Percentiles rank a stretch among this genome's conserved stretches.
Conservation (phyloP, 92 coral and sea anemone species). For the Porites lobata region DNA sequence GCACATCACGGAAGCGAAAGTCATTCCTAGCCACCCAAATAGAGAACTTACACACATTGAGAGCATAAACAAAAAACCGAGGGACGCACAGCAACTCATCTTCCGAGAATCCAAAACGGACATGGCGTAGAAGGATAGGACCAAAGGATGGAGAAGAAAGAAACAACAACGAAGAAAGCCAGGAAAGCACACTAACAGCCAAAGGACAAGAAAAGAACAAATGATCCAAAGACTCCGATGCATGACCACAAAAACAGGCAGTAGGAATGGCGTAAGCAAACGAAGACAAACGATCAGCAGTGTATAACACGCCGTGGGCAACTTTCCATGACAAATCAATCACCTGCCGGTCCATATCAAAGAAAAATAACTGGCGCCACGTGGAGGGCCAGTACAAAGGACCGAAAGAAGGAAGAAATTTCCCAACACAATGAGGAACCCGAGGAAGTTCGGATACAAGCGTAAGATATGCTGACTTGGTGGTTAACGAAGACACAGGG, state of each 20-base stretch:
- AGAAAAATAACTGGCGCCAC: constrained; percentile 11
- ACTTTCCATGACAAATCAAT: constrained; percentile 40
- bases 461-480: neutral
- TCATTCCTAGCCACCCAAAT: constrained; percentile 18
- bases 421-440: constrained; percentile 30
- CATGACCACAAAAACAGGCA: constrained; percentile 20
- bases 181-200: constrained; percentile 22
- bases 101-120: constrained; percentile 20
- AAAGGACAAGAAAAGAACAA: constrained; percentile 39
- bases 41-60: constrained; percentile 14
- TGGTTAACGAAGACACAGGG: neutral
- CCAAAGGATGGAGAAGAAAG: neutral
- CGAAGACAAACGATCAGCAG: constrained; percentile 17
- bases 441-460: neutral
- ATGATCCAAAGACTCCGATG: neutral
- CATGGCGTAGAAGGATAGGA: neutral
- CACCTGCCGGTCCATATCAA: constrained; percentile 1
- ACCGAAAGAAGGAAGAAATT: constrained; percentile 19
- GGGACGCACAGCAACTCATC: neutral
- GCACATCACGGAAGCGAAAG: neutral
- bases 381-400: constrained; percentile 24
- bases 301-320: constrained; percentile 50
- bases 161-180: constrained; percentile 18
- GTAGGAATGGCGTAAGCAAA: neutral
- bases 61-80: constrained; percentile 3